Conservation (phyloP, 1,140 invertebrate genomes). For the Propsilocerus akamusi region DNA sequence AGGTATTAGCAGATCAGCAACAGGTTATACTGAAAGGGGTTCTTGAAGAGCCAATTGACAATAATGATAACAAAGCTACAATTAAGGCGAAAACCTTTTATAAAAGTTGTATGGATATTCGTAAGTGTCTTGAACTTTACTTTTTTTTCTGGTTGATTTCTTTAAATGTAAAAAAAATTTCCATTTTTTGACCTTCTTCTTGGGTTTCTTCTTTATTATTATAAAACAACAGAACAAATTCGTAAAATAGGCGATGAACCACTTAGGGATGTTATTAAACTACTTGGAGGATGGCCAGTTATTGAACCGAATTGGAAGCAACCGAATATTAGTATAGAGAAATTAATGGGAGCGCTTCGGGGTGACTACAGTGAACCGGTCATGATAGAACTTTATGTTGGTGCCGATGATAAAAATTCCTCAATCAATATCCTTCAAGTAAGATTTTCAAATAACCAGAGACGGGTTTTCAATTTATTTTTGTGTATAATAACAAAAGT, state of each 20-base stretch:
- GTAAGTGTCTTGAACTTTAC: constrained; percentile 36
- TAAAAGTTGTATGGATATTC: constrained; percentile 68
- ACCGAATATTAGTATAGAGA: constrained; percentile 35
- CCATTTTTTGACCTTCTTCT: constrained; percentile 4
- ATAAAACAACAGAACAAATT: constrained; percentile 39
- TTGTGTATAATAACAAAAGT: neutral
- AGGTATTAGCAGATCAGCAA: constrained; percentile 64
- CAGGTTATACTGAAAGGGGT: constrained; percentile 67
- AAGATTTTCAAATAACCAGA: constrained; percentile 13
- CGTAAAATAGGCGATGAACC: constrained; percentile 44
- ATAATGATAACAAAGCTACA: constrained; percentile 48
- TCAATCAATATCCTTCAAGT: constrained; percentile 73
- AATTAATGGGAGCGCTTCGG: constrained; percentile 43
- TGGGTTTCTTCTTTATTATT: neutral
- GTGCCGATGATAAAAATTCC: constrained; percentile 71
- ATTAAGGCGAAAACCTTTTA: constrained; percentile 71
- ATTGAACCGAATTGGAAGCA: constrained; percentile 41
- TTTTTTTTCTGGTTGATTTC: neutral
- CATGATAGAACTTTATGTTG: constrained; percentile 61
- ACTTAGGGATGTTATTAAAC: constrained; percentile 34
- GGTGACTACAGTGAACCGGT: constrained; percentile 55
- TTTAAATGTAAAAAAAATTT: neutral
- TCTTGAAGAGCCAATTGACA: constrained; percentile 41
- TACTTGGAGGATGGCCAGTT: constrained; percentile 61
- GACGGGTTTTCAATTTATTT: neutral